Evolutionary conservation across 2,797 vertebrate genomes (phyloP), one percentile per base, ranked within the genome.

Genomic region (Cirrhinus mrigala): DNA sequence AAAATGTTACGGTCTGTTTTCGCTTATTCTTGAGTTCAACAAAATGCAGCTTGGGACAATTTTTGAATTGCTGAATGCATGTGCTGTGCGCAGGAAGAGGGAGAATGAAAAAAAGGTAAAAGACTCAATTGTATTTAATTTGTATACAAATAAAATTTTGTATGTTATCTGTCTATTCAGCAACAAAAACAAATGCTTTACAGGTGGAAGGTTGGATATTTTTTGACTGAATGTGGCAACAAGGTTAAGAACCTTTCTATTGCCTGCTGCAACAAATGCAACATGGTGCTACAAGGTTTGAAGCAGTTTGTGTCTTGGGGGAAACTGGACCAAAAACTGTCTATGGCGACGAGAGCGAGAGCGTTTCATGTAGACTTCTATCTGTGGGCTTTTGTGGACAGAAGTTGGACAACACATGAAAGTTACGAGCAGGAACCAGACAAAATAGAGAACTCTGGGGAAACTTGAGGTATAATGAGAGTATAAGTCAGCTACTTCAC

Each of bases 111-210:
- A 22, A 15, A 22, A 6, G 18, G 33, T 0, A 10, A 20, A 3
- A 9, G 8, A 20, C 12, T 27, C 14, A 16, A 7, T 16, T 64
- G 27, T 16, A 8, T 29, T 64, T 64, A 20, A 37, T 69, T 69
- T 69, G 37, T n/a, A 12, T 44, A 44, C 0, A 12, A 44, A 44
- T 44, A 40, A 14, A 12, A 70, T 14, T n/a, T 33, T 33, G 33
- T 40, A 3, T 40, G 29, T 37, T 37, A 22, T 40, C 15, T n/a
- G 6, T 70, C 33, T 69, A 10, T 69, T 37, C 12, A 46, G 1
- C 22, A n/a, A 71, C 68, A 71, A 69, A 70, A 70, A 70, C 5
- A n/a, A 62, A 24, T 60, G 56, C 33, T n/a, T n/a, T 40, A 69
- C 68, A 69, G 68, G 37, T 40, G 20, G 20, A 69, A 7, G 15